These are phyloP conservation scores for Epsilonema sp. DNA, from an alignment of 2,888 invertebrate species.

Conservation along the genomic window DNA sequence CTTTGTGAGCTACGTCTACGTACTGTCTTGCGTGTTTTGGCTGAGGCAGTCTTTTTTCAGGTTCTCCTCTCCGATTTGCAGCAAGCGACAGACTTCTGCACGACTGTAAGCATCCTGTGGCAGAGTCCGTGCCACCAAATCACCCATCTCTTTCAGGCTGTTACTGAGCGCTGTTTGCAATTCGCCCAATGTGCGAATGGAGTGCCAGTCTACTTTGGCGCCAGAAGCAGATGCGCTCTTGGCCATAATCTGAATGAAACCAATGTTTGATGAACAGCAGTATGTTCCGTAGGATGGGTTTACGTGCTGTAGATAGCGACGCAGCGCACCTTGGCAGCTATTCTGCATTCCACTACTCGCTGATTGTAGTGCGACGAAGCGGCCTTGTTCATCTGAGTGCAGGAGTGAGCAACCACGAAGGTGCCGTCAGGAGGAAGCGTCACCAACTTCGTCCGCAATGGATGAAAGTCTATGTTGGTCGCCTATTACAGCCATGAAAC, in stretches of 20 bases:
- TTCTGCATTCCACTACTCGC: constrained; percentile 75
- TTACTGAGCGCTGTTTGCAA: constrained; percentile 47
- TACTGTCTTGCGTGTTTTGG: constrained; percentile 38
- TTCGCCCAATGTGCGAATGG: constrained; percentile 47
- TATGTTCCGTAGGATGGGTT: too few species aligned
- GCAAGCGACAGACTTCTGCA: constrained; percentile 40
- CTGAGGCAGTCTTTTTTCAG: constrained; percentile 47
- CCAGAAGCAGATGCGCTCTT: too few species aligned
- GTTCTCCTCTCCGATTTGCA: constrained; percentile 37
- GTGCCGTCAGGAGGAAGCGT: constrained; percentile 55
- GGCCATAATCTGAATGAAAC: constrained; percentile 49
- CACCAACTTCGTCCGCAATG: constrained; percentile 55
- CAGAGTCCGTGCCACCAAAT: constrained; percentile 44
- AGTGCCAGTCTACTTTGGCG: constrained; percentile 45
- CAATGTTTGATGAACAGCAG: too few species aligned
- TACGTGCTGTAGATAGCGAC: too few species aligned
- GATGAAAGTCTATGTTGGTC: constrained; percentile 79
- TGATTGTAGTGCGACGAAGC: constrained; percentile 70
- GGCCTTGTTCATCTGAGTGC: constrained; percentile 66
- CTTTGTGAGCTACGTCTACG: too few species aligned
- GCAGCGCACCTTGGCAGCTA: constrained; percentile 72
- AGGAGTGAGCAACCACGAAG: constrained; percentile 81
- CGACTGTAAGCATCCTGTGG: constrained; percentile 48
- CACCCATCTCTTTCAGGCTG: constrained; percentile 47
- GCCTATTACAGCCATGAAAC: too few species aligned